phyloP scores from a whole-genome alignment of 2,888 invertebrate genomes.

The Bembecia ichneumoniformis region DNA sequence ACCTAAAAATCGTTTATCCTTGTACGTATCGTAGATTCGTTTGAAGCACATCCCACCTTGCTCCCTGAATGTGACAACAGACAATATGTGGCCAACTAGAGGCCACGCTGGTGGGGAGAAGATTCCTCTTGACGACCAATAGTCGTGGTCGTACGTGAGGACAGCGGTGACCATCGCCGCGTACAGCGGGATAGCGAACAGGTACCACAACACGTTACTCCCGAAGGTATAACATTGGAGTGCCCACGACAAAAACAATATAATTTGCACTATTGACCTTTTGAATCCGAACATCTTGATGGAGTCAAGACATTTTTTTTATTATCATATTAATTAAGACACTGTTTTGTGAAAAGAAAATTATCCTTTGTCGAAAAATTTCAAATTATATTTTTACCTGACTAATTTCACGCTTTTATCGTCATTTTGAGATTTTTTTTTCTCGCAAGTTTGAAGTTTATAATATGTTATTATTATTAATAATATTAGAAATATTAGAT shows the following conservation, averaged over 20 bases:
- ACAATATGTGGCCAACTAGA: constrained; percentile 52
- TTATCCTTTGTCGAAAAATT: neutral
- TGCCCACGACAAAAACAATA: constrained; percentile 35
- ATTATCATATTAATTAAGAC: neutral
- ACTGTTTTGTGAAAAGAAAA: neutral
- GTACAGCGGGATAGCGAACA: constrained; percentile 24
- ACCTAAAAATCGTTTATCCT: constrained; percentile 50
- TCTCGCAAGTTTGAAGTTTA: no score
- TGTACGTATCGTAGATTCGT: constrained; percentile 52
- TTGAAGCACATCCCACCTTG: constrained; percentile 61
- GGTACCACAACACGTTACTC: constrained; percentile 30
- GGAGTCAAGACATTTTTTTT: constrained; percentile 21
- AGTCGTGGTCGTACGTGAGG: constrained; percentile 57
- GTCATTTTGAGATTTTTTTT: no score
- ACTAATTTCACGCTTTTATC: no score
- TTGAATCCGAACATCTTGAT: constrained; percentile 59
- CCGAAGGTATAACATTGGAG: constrained; percentile 43
- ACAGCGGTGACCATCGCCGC: constrained; percentile 28
- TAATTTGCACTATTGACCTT: constrained; percentile 29
- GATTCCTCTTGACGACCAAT: constrained; percentile 49
- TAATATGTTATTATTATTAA: no score
- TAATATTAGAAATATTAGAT: no score
- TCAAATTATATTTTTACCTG: no score
- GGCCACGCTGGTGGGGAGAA: constrained; percentile 56
- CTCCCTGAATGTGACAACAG: constrained; percentile 52